A percentile compares a stretch with the other conserved stretches of the same genome.
Conservation (phyloP, 2,888 invertebrate genomes). For the Glyphotaelius pellucidus region DNA sequence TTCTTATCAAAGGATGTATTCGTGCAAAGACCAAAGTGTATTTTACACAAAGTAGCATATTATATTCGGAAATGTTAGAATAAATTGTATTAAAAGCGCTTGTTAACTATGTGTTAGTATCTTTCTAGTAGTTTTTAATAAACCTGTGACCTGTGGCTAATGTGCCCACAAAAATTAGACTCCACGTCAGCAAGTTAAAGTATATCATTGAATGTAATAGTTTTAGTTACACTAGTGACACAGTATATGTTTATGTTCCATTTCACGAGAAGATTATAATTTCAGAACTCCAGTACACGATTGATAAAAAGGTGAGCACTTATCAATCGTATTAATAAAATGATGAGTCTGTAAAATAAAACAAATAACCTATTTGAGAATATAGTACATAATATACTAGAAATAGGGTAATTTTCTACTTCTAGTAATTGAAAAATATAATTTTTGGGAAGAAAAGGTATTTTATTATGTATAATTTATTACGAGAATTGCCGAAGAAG, state of each 20-base stretch:
- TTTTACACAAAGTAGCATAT: slow-evolving; percentile 62
- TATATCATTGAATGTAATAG: slow-evolving; percentile 29
- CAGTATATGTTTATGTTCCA: slow-evolving; percentile 20
- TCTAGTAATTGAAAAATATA: slow-evolving; percentile 54
- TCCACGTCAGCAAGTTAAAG: not conserved
- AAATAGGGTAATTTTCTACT: slow-evolving; percentile 60
- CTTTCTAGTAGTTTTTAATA: slow-evolving; percentile 31
- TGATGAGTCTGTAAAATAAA: slow-evolving; percentile 47
- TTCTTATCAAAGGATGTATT: slow-evolving; percentile 46
- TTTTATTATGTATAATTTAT: slow-evolving; percentile 57
- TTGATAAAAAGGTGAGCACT: not conserved
- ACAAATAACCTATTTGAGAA: slow-evolving; percentile 47
- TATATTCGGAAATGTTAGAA: slow-evolving; percentile 62
- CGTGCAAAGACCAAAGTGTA: slow-evolving; percentile 65
- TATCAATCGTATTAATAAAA: slow-evolving; percentile 28
- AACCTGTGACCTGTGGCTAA: slow-evolving; percentile 33
- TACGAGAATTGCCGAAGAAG: slow-evolving; percentile 53
- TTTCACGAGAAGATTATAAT: slow-evolving; percentile 8
- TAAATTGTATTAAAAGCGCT: slow-evolving; percentile 57
- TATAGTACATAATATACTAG: slow-evolving; percentile 48
- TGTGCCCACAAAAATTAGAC: not conserved
- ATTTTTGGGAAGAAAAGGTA: slow-evolving; percentile 44
- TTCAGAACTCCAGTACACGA: not conserved
- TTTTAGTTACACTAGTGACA: slow-evolving; percentile 33
- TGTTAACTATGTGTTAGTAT: slow-evolving; percentile 59